Evolutionary conservation across 2,797 vertebrate genomes (phyloP), one percentile per base, ranked within the genome.

Genomic region (Liparis tanakae): DNA sequence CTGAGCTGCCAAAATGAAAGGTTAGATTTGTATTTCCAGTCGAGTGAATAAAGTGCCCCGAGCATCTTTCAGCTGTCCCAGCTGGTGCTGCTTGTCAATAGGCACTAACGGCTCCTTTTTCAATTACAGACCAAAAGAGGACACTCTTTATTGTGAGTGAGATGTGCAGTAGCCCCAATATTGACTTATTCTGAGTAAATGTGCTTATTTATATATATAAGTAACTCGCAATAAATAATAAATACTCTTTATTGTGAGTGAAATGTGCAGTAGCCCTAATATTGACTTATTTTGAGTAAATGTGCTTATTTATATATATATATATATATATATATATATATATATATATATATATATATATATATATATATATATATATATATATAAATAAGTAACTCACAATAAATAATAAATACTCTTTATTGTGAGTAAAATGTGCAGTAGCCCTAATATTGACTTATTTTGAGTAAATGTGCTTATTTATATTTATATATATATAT

Each of bases 21-120:
- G 80, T 87, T 89, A 79, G 72, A 75, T 68, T 77, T 79, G 62
- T 73, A 62, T 86, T 88, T 85, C 74, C 60, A 74, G 72, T 66
- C 25, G 57, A 72, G 75, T 44, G 76, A 72, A 79, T 62, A 67
- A 80, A 86, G 46, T 63, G 74, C 83, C 81, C 75, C 34, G 54
- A 85, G 84, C 76, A 33, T 84, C 82, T 67, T 69, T 85, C 74
- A 80, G 79, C 78, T 68, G 73, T 65, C 77, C 79, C 83, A 84
- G 80, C 84, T 87, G 87, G 75, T 75, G 67, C 67, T 34, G 33
- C 73, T 66, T 83, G 79, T 84, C 85, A 74, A 30, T 51, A 67
- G 66, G 72, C 59, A 75, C 67, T 34, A 50, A 76, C 76, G 39
- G 53, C 72, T 78, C 61, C 61, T 15, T 53, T 51, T 74, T 81